A percentile compares a stretch with the other conserved stretches of the same genome.
Evolutionary conservation across 2,797 vertebrate genomes (phyloP).

Genomic region (Sciurus carolinensis): DNA sequence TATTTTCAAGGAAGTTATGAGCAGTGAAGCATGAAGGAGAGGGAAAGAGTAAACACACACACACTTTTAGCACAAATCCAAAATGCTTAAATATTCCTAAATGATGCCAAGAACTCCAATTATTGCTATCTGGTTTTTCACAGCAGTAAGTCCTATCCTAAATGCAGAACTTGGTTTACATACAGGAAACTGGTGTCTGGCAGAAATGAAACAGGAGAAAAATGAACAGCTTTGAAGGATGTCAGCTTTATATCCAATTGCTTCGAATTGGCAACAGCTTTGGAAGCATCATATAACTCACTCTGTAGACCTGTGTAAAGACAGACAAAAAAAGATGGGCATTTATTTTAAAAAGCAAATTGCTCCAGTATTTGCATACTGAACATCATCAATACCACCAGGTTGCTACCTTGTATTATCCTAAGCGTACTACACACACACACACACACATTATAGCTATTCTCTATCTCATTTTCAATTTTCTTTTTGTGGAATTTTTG

Average conservation of each 20-base stretch:
- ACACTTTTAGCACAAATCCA: background rate
- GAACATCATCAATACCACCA: background rate
- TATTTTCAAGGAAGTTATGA: slow-evolving; percentile 49
- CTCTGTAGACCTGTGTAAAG: slow-evolving; percentile 81
- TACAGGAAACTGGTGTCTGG: slow-evolving; percentile 80
- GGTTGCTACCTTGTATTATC: background rate
- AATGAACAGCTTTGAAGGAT: slow-evolving; percentile 75
- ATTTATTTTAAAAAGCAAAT: slow-evolving; percentile 42
- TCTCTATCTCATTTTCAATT: background rate
- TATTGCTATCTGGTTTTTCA: background rate
- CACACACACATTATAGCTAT: background rate
- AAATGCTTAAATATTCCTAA: background rate
- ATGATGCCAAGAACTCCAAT: background rate
- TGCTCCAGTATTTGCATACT: background rate
- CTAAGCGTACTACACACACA: background rate
- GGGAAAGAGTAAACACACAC: background rate
- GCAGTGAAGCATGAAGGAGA: background rate
- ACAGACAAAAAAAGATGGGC: background rate
- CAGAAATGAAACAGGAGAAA: slow-evolving; percentile 33
- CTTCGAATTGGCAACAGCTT: slow-evolving; percentile 76
- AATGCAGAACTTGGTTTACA: slow-evolving; percentile 60
- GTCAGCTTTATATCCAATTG: slow-evolving; percentile 76
- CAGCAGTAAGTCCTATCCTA: background rate
- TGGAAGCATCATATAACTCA: slow-evolving; percentile 79
- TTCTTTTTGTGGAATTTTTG: background rate